These are phyloP conservation scores for Carassius carassius DNA, from an alignment of 2,113 vertebrate species.

Conservation along the genomic window DNA sequence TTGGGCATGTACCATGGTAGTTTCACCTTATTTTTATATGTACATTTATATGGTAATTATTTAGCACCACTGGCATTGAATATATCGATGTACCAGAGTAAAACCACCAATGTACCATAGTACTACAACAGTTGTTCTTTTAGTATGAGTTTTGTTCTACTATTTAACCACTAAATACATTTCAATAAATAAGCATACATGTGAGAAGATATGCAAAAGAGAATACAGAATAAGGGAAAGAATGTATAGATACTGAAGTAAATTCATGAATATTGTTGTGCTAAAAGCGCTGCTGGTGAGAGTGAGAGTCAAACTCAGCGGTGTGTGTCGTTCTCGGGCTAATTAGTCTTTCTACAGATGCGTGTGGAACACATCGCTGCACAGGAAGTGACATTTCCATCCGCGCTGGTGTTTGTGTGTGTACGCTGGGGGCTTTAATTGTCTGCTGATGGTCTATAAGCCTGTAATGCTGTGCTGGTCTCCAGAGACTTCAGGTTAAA, in stretches of 20 bases:
- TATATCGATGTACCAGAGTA: background rate
- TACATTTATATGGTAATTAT: background rate
- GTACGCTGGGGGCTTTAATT: background rate
- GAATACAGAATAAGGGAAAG: no score
- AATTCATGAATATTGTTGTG: background rate
- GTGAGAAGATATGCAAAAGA: background rate
- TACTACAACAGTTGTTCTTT: background rate
- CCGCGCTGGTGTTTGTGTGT: background rate
- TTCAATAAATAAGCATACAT: background rate
- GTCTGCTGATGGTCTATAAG: conserved; percentile 7
- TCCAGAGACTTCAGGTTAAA: background rate
- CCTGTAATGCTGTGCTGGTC: background rate
- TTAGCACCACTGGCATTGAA: background rate
- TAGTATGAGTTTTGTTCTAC: background rate
- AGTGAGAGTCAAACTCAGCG: background rate
- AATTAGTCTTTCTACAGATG: conserved; percentile 1
- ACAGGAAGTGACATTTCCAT: background rate
- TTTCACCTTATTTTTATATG: background rate
- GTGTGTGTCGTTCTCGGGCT: background rate
- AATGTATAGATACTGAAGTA: background rate
- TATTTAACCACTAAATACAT: background rate
- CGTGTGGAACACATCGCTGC: background rate
- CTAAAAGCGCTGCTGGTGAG: background rate
- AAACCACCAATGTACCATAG: background rate
- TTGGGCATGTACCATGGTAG: background rate